Evolutionary conservation across 2,888 invertebrate genomes (phyloP), one percentile per base, ranked within the genome.

Genomic region (Andrena bucephala): DNA sequence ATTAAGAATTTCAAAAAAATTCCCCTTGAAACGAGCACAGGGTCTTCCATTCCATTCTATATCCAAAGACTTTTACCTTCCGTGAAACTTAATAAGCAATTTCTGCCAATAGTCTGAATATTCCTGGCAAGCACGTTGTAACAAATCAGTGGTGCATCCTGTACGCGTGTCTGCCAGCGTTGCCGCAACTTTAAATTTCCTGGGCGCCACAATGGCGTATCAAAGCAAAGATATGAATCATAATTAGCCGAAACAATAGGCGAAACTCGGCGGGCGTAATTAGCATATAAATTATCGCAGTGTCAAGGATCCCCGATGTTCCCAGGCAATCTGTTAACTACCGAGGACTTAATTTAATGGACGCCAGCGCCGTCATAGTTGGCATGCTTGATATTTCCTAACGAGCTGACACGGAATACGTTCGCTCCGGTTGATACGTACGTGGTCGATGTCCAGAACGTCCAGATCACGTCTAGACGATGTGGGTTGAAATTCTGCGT

Each of bases 381-480:
- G 57, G 62, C 70, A 27, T 54, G 82, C 67, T 82, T 82, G 79
- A 80, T 80, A 68, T 82, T 82, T 71, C 80, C 82, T 82, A 82
- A 82, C 82, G 75, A 82, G 82, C 80, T 82, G 82, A 80, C 80
- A 75, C 60, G 16, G 74, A 69, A 13, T 27, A 54, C 16, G 29
- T 69, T 59, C 62, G 24, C 52, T n/a, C n/a, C 13, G n/a, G 24
- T 16, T 79, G 59, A 69, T 71, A 71, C 52, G 50, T n/a, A 27
- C 29, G 13, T 50, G 54, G 66, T 42, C 48, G 27, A 59, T 29
- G 59, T 77, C 50, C 29, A 31, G 69, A 65, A 70, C 42, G 57
- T 42, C 36, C 31, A 20, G 13, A 27, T 52, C 50, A 68, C 50
- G 31, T 52, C 10, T 10, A 13, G 60, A 73, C 73, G 69, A 66